Evolutionary conservation across 2,888 invertebrate genomes (phyloP).

Genomic region (Drosophila paramelanica): DNA sequence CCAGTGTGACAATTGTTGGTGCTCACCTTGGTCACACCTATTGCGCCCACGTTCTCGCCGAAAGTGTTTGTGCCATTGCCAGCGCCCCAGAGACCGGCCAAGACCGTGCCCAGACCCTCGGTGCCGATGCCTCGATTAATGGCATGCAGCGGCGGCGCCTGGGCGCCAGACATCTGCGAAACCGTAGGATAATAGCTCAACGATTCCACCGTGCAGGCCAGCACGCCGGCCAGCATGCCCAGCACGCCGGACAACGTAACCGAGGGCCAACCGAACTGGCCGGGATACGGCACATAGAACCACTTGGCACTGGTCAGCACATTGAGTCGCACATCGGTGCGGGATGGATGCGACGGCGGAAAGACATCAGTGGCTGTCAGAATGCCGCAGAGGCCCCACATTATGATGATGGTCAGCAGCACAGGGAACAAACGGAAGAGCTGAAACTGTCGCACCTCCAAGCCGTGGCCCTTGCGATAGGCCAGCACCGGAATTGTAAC

Average conservation of each 20-base stretch:
- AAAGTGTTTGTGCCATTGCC: conserved; percentile 96
- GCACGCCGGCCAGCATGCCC: conserved; percentile 91
- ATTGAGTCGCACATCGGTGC: conserved; percentile 90
- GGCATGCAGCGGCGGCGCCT: conserved; percentile 93
- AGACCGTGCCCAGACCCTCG: conserved; percentile 93
- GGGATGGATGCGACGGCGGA: conserved; percentile 88
- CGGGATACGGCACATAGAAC: conserved; percentile 93
- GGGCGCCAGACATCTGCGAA: conserved; percentile 92
- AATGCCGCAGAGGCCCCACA: conserved; percentile 91
- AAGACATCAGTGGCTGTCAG: conserved; percentile 89
- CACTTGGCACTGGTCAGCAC: conserved; percentile 91
- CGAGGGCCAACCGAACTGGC: conserved; percentile 92
- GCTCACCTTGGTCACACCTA: conserved; percentile 92
- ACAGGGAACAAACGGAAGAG: conserved; percentile 93
- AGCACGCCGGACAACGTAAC: conserved; percentile 89
- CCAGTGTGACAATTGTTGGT: too few species aligned
- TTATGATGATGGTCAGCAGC: conserved; percentile 89
- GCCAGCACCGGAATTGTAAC: conserved; percentile 87
- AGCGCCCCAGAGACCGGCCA: conserved; percentile 93
- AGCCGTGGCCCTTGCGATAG: conserved; percentile 87
- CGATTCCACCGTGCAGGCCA: conserved; percentile 92
- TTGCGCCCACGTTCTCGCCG: conserved; percentile 95
- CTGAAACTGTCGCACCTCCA: conserved; percentile 88
- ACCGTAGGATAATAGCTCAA: conserved; percentile 97
- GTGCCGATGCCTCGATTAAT: conserved; percentile 94